Percentiles rank a stretch among this genome's conserved stretches.
These are phyloP conservation scores for Oedothorax gibbosus DNA, from an alignment of 1,140 invertebrate species.

Conservation along the genomic window DNA sequence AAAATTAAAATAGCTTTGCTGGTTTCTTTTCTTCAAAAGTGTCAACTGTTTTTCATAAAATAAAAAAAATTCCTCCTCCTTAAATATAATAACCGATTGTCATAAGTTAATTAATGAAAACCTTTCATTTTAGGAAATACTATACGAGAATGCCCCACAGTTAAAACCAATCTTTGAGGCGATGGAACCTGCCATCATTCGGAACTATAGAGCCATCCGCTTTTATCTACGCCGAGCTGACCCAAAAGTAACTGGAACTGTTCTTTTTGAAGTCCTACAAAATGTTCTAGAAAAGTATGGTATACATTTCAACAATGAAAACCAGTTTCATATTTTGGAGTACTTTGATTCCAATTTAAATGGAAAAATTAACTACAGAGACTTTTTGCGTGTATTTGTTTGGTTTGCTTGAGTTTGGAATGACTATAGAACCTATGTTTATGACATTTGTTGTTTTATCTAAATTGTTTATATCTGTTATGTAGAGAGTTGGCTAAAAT, in stretches of 20 bases:
- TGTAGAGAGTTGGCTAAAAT: too few relatives aligned
- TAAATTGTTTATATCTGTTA: too few relatives aligned
- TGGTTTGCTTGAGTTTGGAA: slow-evolving; percentile 43
- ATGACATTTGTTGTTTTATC: neutral
- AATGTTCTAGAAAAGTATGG: slow-evolving; percentile 32
- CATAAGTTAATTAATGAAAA: too few relatives aligned
- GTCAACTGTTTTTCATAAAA: too few relatives aligned
- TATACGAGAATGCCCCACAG: slow-evolving; percentile 25
- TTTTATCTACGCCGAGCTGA: slow-evolving; percentile 39
- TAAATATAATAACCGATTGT: too few relatives aligned
- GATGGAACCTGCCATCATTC: slow-evolving; percentile 23
- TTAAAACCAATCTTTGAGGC: slow-evolving; percentile 14
- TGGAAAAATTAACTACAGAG: slow-evolving; percentile 43
- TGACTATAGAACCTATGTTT: neutral
- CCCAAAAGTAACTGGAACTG: slow-evolving; percentile 21
- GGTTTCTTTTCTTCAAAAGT: too few relatives aligned
- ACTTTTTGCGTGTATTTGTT: slow-evolving; percentile 47
- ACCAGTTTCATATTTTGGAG: slow-evolving; percentile 40
- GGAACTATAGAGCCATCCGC: slow-evolving; percentile 47
- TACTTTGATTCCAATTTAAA: slow-evolving; percentile 33
- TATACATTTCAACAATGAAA: slow-evolving; percentile 25
- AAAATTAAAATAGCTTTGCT: too few relatives aligned
- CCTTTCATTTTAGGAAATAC: slow-evolving; percentile 30
- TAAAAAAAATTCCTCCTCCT: too few relatives aligned
- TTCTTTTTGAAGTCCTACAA: slow-evolving; percentile 13